Base-by-base conservation (phyloP, 2,888 invertebrate species). In the Julus scandinavius region DNA sequence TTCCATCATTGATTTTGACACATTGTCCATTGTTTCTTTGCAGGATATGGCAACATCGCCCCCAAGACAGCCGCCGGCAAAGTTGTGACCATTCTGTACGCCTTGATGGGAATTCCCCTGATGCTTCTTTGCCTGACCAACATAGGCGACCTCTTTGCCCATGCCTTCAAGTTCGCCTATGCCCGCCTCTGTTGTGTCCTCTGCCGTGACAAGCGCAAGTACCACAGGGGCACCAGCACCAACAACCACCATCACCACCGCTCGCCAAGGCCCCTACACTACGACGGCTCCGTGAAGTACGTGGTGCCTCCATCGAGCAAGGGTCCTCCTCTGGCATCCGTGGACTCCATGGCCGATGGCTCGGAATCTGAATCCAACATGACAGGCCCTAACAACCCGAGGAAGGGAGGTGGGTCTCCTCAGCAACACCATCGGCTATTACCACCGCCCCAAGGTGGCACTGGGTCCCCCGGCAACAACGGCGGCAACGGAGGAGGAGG, bases 51-150 rank as follows among this genome's bases (percentile, higher is more conserved):
- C 87, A 96, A 96, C 92, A 94, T 97, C 41, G 96, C 97, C 2
- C 97, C 97, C 0, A 95, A 95, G 90, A 97, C 97, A 15, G 94
- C 96, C 17, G 94, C 95, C 49, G 97, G 97, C 5, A 95, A 97
- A 92, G 94, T 96, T 49, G 95, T 96, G 29, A 97, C 97, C 5
- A 97, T 97, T 91, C 93, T 96, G 72, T 97, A 97, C 92, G 97
- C 97, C 20, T 94, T 97, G 88, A 94, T 97, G 89, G 97, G 97
- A 17, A 97, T 97, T 87, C 97, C 97, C 6, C 93, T 97, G 88
- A 96, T 97, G 93, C 93, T 97, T 90, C 95, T 97, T 88, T 96
- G 97, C 91, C 93, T 97, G 91, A 96, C 97, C 17, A 96, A 96
- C 90, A 94, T 97, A 87, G 97, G 97, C 9, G 95, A 96, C 11